Evolutionary conservation across 2,113 vertebrate genomes (phyloP).

Genomic region (Brienomyrus brachyistius): DNA sequence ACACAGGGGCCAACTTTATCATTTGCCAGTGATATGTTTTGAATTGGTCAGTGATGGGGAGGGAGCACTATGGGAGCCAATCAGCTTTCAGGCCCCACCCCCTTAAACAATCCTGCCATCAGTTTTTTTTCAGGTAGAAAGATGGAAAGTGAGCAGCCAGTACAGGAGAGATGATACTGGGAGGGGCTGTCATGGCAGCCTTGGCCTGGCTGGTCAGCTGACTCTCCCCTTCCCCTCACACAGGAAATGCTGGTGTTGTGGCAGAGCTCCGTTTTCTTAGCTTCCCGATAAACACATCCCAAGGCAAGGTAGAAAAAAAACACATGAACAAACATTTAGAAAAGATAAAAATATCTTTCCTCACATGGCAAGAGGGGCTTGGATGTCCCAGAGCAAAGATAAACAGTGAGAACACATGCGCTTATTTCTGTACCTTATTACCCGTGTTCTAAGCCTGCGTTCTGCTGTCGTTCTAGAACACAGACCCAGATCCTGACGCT

Average conservation of each 20-base stretch:
- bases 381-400: background rate
- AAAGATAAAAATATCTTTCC: slow-evolving; percentile 5
- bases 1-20: background rate
- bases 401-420: background rate
- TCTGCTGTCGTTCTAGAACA: background rate
- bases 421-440: background rate
- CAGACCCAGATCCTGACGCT: background rate
- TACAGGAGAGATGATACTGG: background rate
- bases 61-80: background rate
- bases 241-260: background rate
- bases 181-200: background rate
- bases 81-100: background rate
- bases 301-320: background rate
- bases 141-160: background rate
- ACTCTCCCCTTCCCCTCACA: background rate
- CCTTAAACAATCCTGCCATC: background rate
- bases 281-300: background rate
- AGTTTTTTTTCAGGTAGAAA: background rate
- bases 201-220: background rate
- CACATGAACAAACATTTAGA: background rate
- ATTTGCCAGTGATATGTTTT: background rate
- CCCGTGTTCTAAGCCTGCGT: background rate
- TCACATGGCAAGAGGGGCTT: background rate
- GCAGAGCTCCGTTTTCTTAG: background rate
- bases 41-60: background rate